These are phyloP conservation scores for Sycophila texana DNA, from an alignment of 2,888 invertebrate species.

Conservation along the genomic window DNA sequence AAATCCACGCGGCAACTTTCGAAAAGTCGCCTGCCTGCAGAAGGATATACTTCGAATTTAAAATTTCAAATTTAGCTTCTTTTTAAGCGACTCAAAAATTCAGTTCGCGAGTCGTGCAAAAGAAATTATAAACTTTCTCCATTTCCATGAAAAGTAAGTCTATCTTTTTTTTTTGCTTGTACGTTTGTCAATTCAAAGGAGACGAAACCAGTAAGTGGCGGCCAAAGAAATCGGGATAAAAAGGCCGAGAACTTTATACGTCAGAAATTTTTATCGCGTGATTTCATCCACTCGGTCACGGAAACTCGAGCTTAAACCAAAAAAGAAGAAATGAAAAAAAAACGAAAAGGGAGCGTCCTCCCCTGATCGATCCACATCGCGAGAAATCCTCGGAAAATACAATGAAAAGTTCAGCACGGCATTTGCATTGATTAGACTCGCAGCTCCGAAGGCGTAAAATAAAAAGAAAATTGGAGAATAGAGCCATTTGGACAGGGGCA, in stretches of 20 bases:
- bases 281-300: no score
- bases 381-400: slow-evolving; percentile 24
- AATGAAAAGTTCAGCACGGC: slow-evolving; percentile 11
- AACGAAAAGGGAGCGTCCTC: no score
- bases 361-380: not conserved
- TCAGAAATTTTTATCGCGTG: not conserved
- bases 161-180: slow-evolving; percentile 1
- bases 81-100: no score
- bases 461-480: slow-evolving; percentile 7
- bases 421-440: slow-evolving; percentile 46
- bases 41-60: not conserved
- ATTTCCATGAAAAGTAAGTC: slow-evolving; percentile 1
- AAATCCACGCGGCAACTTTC: slow-evolving; percentile 2
- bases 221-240: no score
- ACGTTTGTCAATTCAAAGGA: not conserved
- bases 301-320: no score
- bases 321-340: no score
- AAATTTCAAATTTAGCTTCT: not conserved
- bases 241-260: not conserved
- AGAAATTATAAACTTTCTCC: slow-evolving; percentile 7
- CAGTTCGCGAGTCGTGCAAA: not conserved
- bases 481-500: not conserved
- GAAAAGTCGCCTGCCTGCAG: not conserved
- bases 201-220: no score
- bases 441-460: slow-evolving; percentile 21